phyloP scores from a whole-genome alignment of 2,888 invertebrate genomes.

The Andrena trimmerana region DNA sequence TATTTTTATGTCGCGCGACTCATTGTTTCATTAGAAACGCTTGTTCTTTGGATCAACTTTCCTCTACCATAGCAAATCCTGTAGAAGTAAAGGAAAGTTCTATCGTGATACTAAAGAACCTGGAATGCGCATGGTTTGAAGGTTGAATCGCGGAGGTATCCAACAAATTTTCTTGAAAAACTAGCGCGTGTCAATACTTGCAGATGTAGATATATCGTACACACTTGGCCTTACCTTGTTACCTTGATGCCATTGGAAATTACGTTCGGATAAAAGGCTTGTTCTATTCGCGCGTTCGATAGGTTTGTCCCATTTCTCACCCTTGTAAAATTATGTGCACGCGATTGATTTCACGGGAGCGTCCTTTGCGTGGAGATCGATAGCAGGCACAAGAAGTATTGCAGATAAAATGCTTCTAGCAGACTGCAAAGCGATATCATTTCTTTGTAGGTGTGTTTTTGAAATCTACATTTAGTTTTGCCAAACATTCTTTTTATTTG shows the following conservation, averaged over 20 bases:
- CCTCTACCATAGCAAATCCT: no score
- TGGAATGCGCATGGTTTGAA: background rate
- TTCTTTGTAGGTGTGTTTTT: background rate
- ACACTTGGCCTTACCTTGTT: background rate
- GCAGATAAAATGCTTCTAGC: background rate
- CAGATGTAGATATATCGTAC: no score
- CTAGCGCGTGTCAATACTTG: background rate
- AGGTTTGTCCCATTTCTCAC: constrained; percentile 6
- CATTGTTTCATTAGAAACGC: no score
- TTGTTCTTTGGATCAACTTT: no score
- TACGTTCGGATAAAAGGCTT: constrained; percentile 10
- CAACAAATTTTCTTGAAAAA: background rate
- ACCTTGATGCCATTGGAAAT: constrained; percentile 3
- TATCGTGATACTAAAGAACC: no score
- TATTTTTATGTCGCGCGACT: no score
- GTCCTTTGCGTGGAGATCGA: background rate
- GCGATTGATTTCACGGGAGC: constrained; percentile 3
- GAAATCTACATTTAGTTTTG: background rate
- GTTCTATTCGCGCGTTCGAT: constrained; percentile 18
- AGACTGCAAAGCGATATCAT: background rate
- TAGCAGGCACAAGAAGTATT: background rate
- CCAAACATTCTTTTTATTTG: no score
- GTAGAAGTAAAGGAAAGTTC: no score
- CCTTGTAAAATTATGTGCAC: constrained; percentile 27
- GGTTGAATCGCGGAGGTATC: background rate